Conservation (phyloP, 2,888 invertebrate species). For the Lithophane leautieri region DNA sequence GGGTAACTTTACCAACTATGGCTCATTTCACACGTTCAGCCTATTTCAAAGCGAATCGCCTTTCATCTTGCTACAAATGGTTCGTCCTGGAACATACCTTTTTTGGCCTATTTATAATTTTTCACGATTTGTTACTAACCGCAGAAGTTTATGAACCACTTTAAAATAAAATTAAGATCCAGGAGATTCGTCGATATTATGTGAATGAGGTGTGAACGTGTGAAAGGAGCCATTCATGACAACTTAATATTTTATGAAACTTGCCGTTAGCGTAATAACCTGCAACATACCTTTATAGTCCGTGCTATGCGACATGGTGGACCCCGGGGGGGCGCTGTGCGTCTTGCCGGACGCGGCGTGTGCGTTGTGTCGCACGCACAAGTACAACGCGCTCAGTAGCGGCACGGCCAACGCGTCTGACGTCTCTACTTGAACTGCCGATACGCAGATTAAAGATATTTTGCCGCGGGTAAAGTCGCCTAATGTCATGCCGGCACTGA, state of each 20-base stretch:
- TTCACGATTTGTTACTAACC: neutral
- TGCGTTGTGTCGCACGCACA: constrained; percentile 86
- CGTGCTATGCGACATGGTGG: constrained; percentile 71
- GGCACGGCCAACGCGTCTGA: constrained; percentile 84
- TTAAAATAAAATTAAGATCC: neutral
- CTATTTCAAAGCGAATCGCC: neutral
- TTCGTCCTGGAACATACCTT: neutral
- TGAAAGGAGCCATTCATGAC: neutral
- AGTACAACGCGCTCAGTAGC: constrained; percentile 84
- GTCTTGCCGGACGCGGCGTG: constrained; percentile 49
- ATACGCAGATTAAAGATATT: constrained; percentile 84
- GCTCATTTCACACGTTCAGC: neutral
- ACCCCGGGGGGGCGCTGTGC: constrained; percentile 69
- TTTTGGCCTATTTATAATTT: neutral
- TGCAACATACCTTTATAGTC: constrained; percentile 76
- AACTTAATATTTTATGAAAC: neutral
- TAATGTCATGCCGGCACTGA: constrained; percentile 83
- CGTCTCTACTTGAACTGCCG: constrained; percentile 85
- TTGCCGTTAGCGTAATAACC: neutral
- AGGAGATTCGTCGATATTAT: neutral
- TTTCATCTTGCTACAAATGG: neutral
- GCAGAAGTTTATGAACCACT: neutral
- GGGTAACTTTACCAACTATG: rapidly evolving
- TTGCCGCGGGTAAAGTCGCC: constrained; percentile 82
- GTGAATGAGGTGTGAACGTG: neutral